These are phyloP conservation scores for Teleogryllus oceanicus DNA, from an alignment of 2,888 invertebrate genomes.

Conservation along the genomic window DNA sequence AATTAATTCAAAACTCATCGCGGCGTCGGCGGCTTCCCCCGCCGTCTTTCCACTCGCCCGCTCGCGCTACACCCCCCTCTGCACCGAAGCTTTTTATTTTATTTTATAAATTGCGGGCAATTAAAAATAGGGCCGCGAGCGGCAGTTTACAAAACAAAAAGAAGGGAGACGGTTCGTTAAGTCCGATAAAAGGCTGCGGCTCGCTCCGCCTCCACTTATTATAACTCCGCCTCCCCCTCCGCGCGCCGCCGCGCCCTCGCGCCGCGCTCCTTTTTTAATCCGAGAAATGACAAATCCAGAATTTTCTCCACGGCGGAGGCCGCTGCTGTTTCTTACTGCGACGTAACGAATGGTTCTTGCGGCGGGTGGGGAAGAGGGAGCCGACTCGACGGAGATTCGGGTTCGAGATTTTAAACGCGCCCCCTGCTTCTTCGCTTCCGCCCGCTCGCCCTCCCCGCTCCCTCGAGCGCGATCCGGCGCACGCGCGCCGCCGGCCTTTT, in stretches of 20 bases:
- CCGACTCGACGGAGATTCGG: not conserved
- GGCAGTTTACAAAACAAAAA: conserved; percentile 18
- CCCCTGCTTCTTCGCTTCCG: not conserved
- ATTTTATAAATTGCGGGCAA: conserved; percentile 36
- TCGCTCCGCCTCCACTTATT: conserved; percentile 1
- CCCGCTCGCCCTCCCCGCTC: too few species aligned
- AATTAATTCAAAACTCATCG: conserved; percentile 35
- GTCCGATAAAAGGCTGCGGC: conserved; percentile 18
- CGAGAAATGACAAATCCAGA: conserved; percentile 18
- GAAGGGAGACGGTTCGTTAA: conserved; percentile 10
- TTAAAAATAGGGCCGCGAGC: conserved; percentile 31
- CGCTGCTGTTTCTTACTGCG: not conserved
- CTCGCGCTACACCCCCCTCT: not conserved
- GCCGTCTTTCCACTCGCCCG: not conserved
- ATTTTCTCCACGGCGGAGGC: not conserved
- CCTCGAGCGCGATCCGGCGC: not conserved
- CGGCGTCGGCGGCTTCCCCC: not conserved
- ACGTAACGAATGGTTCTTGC: conserved; percentile 18
- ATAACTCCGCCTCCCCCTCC: not conserved
- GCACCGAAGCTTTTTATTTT: not conserved
- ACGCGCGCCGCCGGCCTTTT: not conserved
- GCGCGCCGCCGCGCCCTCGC: not conserved
- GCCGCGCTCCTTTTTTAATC: not conserved
- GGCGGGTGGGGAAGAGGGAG: not conserved
- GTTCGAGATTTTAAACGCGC: not conserved